Conservation (phyloP, 2,113 vertebrate species). For the Corythaeola cristata region DNA sequence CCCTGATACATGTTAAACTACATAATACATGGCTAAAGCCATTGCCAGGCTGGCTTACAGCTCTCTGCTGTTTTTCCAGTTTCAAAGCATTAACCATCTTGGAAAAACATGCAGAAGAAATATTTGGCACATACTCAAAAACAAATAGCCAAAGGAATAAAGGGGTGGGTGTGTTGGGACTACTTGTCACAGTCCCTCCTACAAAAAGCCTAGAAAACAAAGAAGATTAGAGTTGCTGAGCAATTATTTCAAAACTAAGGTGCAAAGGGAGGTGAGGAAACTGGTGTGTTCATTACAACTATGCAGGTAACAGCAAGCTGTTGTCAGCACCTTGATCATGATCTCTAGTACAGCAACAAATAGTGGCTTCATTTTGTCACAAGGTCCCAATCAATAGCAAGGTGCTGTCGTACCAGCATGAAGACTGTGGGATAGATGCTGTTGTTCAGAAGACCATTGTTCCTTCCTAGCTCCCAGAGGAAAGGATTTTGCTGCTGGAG, state of each 20-base stretch:
- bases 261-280: not conserved
- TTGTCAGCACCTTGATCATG: not conserved
- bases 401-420: not conserved
- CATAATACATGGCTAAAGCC: not conserved
- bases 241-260: not conserved
- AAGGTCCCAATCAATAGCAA: not conserved
- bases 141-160: not conserved
- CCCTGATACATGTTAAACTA: not conserved
- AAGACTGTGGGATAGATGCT: not conserved
- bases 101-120: not conserved
- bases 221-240: not conserved
- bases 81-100: not conserved
- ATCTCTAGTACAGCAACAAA: not conserved
- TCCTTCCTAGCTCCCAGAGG: not conserved
- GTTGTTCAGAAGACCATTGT: not conserved
- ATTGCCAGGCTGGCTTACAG: not conserved
- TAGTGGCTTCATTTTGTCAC: not conserved
- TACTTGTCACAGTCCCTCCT: not conserved
- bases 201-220: not conserved
- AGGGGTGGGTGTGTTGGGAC: not conserved
- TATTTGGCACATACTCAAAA: not conserved
- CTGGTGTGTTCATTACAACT: not conserved
- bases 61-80: not conserved
- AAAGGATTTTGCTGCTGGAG: not conserved
- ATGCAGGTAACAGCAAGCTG: not conserved